Conservation (phyloP, 1,140 invertebrate genomes). For the Littorina saxatilis region DNA sequence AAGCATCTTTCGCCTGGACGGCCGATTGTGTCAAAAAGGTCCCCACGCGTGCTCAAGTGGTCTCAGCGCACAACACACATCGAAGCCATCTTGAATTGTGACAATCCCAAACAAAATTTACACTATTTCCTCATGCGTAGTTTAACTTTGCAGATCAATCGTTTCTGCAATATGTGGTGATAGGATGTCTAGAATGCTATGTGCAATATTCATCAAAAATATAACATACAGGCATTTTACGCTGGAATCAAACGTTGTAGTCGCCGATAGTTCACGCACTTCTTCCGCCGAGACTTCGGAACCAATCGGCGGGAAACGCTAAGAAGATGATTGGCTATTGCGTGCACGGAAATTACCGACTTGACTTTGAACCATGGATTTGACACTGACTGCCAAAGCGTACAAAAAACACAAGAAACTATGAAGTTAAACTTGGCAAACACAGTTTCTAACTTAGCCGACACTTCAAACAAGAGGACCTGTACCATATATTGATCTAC, state of each 20-base stretch:
- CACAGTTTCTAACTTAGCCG: too few species aligned
- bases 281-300: conserved; percentile 37
- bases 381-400: too few species aligned
- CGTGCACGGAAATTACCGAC: conserved; percentile 28
- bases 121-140: neutral
- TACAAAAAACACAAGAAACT: too few species aligned
- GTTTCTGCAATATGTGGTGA: too few species aligned
- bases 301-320: conserved; percentile 31
- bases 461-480: too few species aligned
- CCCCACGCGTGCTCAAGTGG: too few species aligned
- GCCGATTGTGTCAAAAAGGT: too few species aligned
- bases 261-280: conserved; percentile 32
- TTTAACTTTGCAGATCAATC: too few species aligned
- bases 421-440: too few species aligned
- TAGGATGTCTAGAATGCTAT: neutral
- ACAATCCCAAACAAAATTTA: conserved; percentile 10
- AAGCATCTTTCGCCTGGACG: too few species aligned
- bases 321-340: conserved; percentile 30
- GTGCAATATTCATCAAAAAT: neutral
- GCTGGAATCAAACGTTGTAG: conserved; percentile 18
- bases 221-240: conserved; percentile 26
- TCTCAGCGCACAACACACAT: neutral
- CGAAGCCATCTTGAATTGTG: conserved; percentile 29
- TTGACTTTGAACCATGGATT: neutral
- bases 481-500: too few species aligned